Evolutionary conservation across 2,113 vertebrate genomes (phyloP).

Genomic region (Progne subis): DNA sequence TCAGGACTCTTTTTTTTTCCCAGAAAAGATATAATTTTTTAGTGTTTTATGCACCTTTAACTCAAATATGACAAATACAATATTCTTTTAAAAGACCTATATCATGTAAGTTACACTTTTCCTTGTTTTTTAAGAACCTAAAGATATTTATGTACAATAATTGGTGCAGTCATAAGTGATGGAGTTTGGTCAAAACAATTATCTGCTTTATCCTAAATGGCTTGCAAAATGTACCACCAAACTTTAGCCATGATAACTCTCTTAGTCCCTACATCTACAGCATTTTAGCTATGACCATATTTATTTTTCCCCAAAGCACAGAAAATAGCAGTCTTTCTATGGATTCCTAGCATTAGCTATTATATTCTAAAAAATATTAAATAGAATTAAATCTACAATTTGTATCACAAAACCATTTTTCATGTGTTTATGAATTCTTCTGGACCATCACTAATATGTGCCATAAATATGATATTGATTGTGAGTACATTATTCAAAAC

Average conservation of each 20-base stretch:
- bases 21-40: background rate
- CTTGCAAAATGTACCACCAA: background rate
- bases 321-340: background rate
- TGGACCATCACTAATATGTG: slow-evolving; percentile 4
- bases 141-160: background rate
- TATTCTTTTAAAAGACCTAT: background rate
- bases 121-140: background rate
- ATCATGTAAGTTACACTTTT: background rate
- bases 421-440: slow-evolving; percentile 58
- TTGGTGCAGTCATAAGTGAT: background rate
- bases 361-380: background rate
- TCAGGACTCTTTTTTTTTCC: background rate
- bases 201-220: slow-evolving; percentile 13
- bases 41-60: background rate
- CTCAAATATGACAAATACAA: background rate
- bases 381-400: slow-evolving; percentile 36
- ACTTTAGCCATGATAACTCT: background rate
- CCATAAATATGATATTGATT: slow-evolving; percentile 56
- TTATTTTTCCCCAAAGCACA: background rate
- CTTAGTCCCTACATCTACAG: background rate
- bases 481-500: slow-evolving; percentile 57
- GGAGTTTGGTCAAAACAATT: background rate
- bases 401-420: slow-evolving; percentile 60
- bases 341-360: slow-evolving; percentile 46
- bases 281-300: slow-evolving; percentile 11